Conservation (phyloP, 2,888 invertebrate species). For the Rhagium mordax region DNA sequence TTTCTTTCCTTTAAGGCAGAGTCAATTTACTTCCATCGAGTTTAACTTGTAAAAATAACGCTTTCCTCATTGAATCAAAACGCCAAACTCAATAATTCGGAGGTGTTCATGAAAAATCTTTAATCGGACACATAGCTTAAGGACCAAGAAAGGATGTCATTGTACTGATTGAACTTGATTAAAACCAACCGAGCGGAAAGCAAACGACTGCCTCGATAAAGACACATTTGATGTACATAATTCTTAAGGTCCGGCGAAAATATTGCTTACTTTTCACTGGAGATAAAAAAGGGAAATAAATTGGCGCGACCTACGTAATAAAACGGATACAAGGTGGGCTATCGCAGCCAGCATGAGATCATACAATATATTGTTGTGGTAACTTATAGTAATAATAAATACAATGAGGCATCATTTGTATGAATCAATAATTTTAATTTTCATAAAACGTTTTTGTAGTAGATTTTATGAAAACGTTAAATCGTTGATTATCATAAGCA, state of each 20-base stretch:
- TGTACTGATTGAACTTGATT: slow-evolving; percentile 25
- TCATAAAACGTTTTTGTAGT: background rate
- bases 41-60: background rate
- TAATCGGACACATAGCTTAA: background rate
- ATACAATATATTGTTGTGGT: no score
- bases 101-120: background rate
- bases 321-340: no score
- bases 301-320: no score
- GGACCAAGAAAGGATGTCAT: slow-evolving; percentile 16
- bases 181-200: slow-evolving; percentile 19
- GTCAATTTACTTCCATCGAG: background rate
- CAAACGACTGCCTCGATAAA: background rate
- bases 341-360: no score
- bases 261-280: no score
- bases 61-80: background rate
- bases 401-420: background rate
- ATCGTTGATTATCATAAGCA: slow-evolving; percentile 30
- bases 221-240: background rate
- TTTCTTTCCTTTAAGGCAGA: no score
- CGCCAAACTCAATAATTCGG: background rate
- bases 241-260: no score
- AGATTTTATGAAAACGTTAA: background rate
- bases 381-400: background rate
- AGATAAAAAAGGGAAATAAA: no score
- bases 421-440: slow-evolving; percentile 6